Evolutionary conservation across 2,113 vertebrate genomes (phyloP), one percentile per base, ranked within the genome.

Genomic region (Ochotona curzoniae): DNA sequence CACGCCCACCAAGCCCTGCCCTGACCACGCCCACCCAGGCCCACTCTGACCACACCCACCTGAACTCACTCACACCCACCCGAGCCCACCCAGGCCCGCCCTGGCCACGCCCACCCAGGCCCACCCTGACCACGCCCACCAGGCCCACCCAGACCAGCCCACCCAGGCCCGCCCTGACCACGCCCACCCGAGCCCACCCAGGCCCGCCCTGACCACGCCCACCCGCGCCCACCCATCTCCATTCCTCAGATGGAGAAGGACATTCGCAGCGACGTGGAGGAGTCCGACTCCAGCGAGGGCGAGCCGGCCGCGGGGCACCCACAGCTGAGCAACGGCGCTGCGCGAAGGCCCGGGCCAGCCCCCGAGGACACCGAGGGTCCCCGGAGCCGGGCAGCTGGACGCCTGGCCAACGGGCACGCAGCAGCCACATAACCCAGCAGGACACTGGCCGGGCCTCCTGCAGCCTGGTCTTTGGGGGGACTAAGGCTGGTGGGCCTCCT

Each of bases 241-340:
- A 0, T 26, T 30, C 89, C 47, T 15, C 70, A 99, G 99, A 98
- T 99, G 96, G 98, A 98, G 57, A 98, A 98, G 61, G 99, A 99
- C 64, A 98, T 99, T 85, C 98, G 99, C 61, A 99, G 99, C 18
- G 99, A 99, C 74, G 98, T 97, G 23, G 99, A 99, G 74, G 99
- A 98, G 76, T 97, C 97, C 0, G 98, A 98, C 35, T 95, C 95
- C 44, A 97, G 98, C 2, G 97, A 97, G 9, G 97, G 79, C 2
- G 93, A 96, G 47, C 51, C 20, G 8, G 64, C 21, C 23, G 63
- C 11, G 30, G 86, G 93, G 25, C 67, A 32, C 83, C 94, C 7
- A 7, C 96, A 26, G 66, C 97, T 98, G 90, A 98, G 97, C 54
- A 98, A 98, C 0, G 93, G 97, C 20, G 79, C 96, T 0, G 80